These are phyloP conservation scores for Zophobas morio DNA, from an alignment of 1,140 invertebrate species.

Conservation along the genomic window DNA sequence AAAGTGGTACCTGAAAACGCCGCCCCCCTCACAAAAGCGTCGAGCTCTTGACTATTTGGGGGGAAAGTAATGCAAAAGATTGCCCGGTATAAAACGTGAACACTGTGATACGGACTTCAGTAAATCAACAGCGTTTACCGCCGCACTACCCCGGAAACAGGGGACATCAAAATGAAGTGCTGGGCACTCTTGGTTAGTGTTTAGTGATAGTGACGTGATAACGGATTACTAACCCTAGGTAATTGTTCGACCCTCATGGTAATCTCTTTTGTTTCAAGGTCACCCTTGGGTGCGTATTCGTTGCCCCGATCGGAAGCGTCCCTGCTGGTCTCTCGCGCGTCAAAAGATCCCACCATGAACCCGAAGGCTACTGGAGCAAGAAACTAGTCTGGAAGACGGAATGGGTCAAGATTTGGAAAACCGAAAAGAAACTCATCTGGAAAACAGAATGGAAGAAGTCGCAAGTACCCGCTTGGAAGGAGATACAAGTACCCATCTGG, in stretches of 20 bases:
- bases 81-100: constrained; percentile 59
- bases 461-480: constrained; percentile 77
- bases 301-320: constrained; percentile 65
- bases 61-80: constrained; percentile 58
- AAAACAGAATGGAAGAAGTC: constrained; percentile 76
- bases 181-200: constrained; percentile 64
- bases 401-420: constrained; percentile 73
- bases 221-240: neutral
- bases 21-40: constrained; percentile 31
- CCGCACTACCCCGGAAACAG: constrained; percentile 49
- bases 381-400: constrained; percentile 77
- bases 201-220: constrained; percentile 44
- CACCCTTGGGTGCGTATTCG: constrained; percentile 66
- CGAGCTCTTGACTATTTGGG: constrained; percentile 43
- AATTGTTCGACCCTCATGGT: constrained; percentile 33
- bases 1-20: constrained; percentile 41
- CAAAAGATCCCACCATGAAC: constrained; percentile 69
- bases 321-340: constrained; percentile 67
- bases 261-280: constrained; percentile 63
- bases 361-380: constrained; percentile 77
- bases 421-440: constrained; percentile 75
- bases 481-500: constrained; percentile 76
- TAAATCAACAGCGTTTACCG: constrained; percentile 62
- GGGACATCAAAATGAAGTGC: constrained; percentile 63
- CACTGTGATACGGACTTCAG: constrained; percentile 55